Evolutionary conservation across 92 coral and sea anemone species (phyloP), one percentile per base, ranked within the genome.

Genomic region (Siderastrea radians): DNA sequence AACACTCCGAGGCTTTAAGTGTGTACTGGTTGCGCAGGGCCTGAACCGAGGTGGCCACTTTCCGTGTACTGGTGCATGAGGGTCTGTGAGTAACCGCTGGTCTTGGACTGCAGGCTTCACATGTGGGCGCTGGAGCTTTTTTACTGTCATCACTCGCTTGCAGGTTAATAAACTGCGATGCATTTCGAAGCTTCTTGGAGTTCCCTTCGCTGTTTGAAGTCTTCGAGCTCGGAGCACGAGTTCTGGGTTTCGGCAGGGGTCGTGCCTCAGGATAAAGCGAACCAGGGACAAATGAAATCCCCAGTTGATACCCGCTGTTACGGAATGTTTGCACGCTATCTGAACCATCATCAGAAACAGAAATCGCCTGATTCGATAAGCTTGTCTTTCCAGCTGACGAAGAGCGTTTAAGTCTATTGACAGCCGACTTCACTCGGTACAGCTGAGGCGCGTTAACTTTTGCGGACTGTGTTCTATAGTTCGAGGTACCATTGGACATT

Each of bases 221-320:
- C 45, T 85, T 85, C 62, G 49, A 6, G 75, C 57, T 73, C 6
- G 55, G 68, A 10, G 78, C 49, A 14, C 73, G 70, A 73, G 79
- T 72, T 50, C 80, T 71, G 26, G n/a, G 26, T 19, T 83, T 83
- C 3, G 55, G 68, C 54, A 61, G 50, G 11, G 88, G 89, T n/a
- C 88, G 83, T 49, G 98, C 93, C 57, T 93, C 93, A 26, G 98
- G 98, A 73, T 90, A 95, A 86, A 95, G 90, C 53, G 98, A 88
- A 7, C 98, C 98, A 13, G 88, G 96, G 65, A 85, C 55, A 70
- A 95, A 95, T 7, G 98, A 91, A 57, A 85, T 67, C 12, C 93
- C 96, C 81, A 93, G 52, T 47, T 76, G 71, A 78, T 95, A 95
- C 6, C 96, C 96, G 71, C 95, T 93, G 62, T 93, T 95, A 69